Percentiles rank a stretch among this genome's conserved stretches.
These are phyloP conservation scores for Ctenomys sociabilis DNA, from an alignment of 2,113 vertebrate genomes.

Conservation along the genomic window DNA sequence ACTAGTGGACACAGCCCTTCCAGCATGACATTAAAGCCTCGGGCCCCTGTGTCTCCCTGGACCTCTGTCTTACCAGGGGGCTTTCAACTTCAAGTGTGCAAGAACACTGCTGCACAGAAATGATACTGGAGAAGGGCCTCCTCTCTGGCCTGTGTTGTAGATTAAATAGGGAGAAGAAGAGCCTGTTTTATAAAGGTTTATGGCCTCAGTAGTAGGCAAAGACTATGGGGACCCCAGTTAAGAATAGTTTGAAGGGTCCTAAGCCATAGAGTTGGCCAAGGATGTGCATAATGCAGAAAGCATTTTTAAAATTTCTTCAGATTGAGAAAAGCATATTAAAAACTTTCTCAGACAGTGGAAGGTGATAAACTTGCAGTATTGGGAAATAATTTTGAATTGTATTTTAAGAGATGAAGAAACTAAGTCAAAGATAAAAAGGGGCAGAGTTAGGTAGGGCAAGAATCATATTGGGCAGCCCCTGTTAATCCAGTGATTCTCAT, in stretches of 20 bases:
- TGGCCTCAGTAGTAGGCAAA: background rate
- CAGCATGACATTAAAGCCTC: too few species aligned
- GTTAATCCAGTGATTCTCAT: background rate
- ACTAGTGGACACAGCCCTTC: background rate
- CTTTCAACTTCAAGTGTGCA: background rate
- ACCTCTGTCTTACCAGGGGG: background rate
- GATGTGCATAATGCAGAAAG: background rate
- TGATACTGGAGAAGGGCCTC: background rate
- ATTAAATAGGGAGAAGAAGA: background rate
- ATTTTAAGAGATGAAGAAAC: constrained; percentile 34
- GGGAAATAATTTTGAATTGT: background rate
- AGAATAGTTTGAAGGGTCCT: background rate
- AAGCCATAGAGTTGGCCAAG: background rate
- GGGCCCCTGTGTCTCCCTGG: background rate
- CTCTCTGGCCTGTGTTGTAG: background rate
- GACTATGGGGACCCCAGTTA: background rate
- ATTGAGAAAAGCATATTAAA: background rate
- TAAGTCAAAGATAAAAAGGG: background rate
- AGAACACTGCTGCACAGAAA: background rate
- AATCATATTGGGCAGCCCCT: background rate
- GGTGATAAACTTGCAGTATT: background rate
- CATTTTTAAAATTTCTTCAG: background rate
- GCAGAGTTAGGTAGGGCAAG: background rate
- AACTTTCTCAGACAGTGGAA: background rate
- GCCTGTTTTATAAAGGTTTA: background rate